A percentile compares a stretch with the other conserved stretches of the same genome.
phyloP scores from a whole-genome alignment of 2,797 vertebrate species.

The Rhadinocentrus ornatus region DNA sequence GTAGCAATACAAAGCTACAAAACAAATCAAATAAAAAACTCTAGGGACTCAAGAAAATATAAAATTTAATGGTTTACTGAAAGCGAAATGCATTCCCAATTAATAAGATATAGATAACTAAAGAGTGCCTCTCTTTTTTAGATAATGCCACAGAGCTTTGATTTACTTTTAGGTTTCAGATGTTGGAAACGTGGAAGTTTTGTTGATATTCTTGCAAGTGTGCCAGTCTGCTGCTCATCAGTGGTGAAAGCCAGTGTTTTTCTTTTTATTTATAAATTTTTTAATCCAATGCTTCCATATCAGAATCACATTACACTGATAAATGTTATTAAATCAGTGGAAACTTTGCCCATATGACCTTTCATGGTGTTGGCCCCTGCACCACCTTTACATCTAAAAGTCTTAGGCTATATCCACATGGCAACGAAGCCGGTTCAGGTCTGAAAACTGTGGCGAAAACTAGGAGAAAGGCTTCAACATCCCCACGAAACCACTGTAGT shows the following conservation, averaged over 20 bases:
- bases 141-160: conserved; percentile 31
- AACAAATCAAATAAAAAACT: not conserved
- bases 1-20: not conserved
- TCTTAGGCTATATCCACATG: too few species aligned
- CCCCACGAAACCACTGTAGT: too few species aligned
- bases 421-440: too few species aligned
- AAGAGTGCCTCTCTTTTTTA: conserved; percentile 1
- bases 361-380: too few species aligned
- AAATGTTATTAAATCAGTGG: not conserved
- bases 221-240: conserved; percentile 36
- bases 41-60: not conserved
- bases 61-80: not conserved
- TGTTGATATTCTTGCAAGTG: conserved; percentile 43
- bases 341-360: too few species aligned
- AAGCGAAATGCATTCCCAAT: not conserved
- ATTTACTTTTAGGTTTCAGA: conserved; percentile 42
- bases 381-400: not conserved
- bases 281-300: not conserved
- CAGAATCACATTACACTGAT: not conserved
- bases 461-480: too few species aligned
- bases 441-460: too few species aligned
- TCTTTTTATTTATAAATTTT: too few species aligned
- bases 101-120: not conserved
- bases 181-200: conserved; percentile 36
- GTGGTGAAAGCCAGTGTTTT: too few species aligned